phyloP scores from a whole-genome alignment of 2,888 invertebrate genomes.

The Habrosyne pyritoides region DNA sequence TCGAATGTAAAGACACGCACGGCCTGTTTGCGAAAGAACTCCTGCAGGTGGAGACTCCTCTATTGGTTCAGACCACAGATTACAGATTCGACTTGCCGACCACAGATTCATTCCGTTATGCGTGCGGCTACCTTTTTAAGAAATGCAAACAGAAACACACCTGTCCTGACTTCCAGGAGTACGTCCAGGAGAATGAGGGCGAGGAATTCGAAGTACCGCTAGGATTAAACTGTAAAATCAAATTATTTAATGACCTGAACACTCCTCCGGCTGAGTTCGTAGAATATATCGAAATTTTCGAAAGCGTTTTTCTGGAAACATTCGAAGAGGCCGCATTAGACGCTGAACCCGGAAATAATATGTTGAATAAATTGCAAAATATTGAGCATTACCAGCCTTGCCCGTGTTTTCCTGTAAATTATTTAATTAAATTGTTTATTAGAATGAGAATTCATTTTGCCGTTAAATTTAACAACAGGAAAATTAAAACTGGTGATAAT shows the following conservation, averaged over 20 bases:
- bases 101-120: neutral
- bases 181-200: neutral
- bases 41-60: neutral
- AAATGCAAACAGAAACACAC: neutral
- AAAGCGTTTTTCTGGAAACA: neutral
- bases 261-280: neutral
- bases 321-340: neutral
- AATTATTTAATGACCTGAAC: neutral
- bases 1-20: neutral
- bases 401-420: neutral
- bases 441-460: slow-evolving; percentile 9
- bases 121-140: neutral
- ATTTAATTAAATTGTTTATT: neutral
- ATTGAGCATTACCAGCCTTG: neutral
- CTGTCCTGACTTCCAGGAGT: neutral
- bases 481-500: neutral
- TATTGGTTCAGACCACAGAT: neutral
- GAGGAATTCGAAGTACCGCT: neutral
- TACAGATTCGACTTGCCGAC: neutral
- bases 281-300: neutral
- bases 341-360: neutral
- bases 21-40: neutral
- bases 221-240: neutral
- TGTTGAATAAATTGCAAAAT: neutral
- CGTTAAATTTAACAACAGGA: slow-evolving; percentile 7